A percentile compares a stretch with the other conserved stretches of the same genome.
Evolutionary conservation across 2,888 invertebrate species (phyloP).

Genomic region (Drosophila seclusa): DNA sequence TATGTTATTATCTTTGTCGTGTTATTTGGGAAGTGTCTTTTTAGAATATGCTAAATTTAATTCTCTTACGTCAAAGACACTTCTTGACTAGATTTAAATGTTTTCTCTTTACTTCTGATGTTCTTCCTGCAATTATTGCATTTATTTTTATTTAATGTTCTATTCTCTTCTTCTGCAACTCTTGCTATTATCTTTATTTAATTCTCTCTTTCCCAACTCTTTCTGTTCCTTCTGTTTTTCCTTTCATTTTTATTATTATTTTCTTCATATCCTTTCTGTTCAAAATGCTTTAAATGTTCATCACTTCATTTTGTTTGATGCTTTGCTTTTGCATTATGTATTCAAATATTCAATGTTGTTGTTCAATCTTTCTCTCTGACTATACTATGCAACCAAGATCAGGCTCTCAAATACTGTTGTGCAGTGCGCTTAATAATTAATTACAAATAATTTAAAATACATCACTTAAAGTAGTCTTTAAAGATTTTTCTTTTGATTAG

Average conservation of each 20-base stretch:
- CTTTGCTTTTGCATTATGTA: slow-evolving; percentile 67
- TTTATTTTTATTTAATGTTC: slow-evolving; percentile 12
- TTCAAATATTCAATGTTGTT: slow-evolving; percentile 44
- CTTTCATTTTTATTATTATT: slow-evolving; percentile 5
- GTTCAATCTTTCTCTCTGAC: slow-evolving; percentile 46
- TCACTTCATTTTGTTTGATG: slow-evolving; percentile 70
- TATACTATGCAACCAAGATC: slow-evolving; percentile 55
- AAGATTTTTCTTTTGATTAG: slow-evolving; percentile 11
- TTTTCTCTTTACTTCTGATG: slow-evolving; percentile 20
- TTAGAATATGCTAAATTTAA: too few species aligned
- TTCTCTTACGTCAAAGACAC: too few species aligned
- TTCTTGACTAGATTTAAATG: too few species aligned
- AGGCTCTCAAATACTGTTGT: slow-evolving; percentile 31
- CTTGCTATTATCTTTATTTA: slow-evolving; percentile 18
- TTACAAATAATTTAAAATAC: background rate
- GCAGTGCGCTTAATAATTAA: slow-evolving; percentile 40
- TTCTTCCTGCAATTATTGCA: slow-evolving; percentile 25
- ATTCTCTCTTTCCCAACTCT: background rate
- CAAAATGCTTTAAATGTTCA: slow-evolving; percentile 73
- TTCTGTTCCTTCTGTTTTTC: background rate
- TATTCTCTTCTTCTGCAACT: slow-evolving; percentile 5
- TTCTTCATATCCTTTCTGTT: slow-evolving; percentile 7
- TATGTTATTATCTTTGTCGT: too few species aligned
- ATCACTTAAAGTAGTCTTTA: background rate
- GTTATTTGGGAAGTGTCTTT: too few species aligned